Base-by-base conservation (phyloP, 2,888 invertebrate species). In the Deroplatys truncata region DNA sequence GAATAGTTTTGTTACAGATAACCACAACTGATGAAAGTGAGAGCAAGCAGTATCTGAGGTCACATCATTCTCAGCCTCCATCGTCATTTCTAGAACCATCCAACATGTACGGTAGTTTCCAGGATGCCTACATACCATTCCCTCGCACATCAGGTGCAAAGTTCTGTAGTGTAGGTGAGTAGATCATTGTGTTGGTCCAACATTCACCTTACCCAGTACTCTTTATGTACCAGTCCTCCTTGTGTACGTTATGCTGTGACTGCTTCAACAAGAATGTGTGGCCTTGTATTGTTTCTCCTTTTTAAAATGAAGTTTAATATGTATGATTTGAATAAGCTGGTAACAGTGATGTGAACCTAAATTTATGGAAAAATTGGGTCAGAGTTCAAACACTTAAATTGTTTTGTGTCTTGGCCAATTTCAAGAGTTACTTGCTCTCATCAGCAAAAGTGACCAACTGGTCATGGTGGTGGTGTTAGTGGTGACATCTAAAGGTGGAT, bases 131-230 rank as follows among this genome's bases (percentile, higher is more conserved):
- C 92, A 97, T 99, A 91, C 99, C 99, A 0, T 99, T 98, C 93
- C 99, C 99, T 0, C 95, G 98, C 89, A 99, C 98, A 0, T 98
- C 98, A 16, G 98, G 98, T 1, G 98, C 98, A 0, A 96, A 97
- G 92, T 99, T 99, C 94, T 98, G 98, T 93, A 97, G 97, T 43
- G 97, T 97, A 31, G 98, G 98, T 95, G 91, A 91, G 94, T 92
- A 90, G 56, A 43, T 13, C 49, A 83, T 28, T 88, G 28, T 72
- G 28, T 72, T 35, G 35, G 35, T 35, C 35, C 35, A 35, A 8
- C 0, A 8, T 35, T 35, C 8, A 31, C 31, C 31, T 31, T 31
- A 31, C 31, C 31, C 31, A 35, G 8, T 35, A 8, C 8, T 8
- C 2, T 31, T 31, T 5, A 31, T 4, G 25, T n/a, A 82, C n/a